Conservation (phyloP, 2,113 vertebrate species). For the Philantomba maxwellii region DNA sequence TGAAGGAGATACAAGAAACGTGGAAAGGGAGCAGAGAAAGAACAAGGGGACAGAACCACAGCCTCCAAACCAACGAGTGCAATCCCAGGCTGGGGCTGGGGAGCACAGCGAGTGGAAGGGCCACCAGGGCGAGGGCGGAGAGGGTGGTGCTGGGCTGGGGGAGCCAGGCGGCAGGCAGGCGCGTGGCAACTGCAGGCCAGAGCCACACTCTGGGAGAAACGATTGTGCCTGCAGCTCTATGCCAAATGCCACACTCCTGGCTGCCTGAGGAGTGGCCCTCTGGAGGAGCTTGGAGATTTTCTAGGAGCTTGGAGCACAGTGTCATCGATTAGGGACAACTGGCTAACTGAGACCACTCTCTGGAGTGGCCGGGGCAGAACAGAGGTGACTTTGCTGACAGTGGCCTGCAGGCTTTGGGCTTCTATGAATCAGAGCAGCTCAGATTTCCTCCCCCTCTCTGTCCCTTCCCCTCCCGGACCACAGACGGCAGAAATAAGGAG, state of each 20-base stretch:
- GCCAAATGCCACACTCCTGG: not conserved
- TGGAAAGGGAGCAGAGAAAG: not conserved
- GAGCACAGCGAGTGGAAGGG: too few species aligned
- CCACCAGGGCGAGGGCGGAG: not conserved
- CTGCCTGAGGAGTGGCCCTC: not conserved
- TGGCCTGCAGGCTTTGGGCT: not conserved
- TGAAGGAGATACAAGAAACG: not conserved
- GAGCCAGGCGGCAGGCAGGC: not conserved
- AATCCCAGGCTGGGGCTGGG: not conserved
- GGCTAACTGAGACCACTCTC: not conserved
- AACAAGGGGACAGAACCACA: not conserved
- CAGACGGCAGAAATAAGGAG: not conserved
- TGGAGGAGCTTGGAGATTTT: not conserved
- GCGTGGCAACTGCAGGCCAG: accelerated
- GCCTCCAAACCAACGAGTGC: not conserved
- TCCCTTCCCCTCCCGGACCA: not conserved
- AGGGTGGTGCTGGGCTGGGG: too few species aligned
- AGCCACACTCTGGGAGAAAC: accelerated
- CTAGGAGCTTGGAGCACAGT: not conserved
- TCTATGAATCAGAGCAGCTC: not conserved
- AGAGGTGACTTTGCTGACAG: not conserved
- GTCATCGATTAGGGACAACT: not conserved
- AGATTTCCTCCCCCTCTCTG: not conserved
- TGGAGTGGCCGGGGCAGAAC: not conserved
- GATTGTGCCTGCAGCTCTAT: not conserved